A percentile compares a stretch with the other conserved stretches of the same genome.
These are phyloP conservation scores for Hemiscyllium ocellatum DNA, from an alignment of 2,113 vertebrate species.

Conservation along the genomic window DNA sequence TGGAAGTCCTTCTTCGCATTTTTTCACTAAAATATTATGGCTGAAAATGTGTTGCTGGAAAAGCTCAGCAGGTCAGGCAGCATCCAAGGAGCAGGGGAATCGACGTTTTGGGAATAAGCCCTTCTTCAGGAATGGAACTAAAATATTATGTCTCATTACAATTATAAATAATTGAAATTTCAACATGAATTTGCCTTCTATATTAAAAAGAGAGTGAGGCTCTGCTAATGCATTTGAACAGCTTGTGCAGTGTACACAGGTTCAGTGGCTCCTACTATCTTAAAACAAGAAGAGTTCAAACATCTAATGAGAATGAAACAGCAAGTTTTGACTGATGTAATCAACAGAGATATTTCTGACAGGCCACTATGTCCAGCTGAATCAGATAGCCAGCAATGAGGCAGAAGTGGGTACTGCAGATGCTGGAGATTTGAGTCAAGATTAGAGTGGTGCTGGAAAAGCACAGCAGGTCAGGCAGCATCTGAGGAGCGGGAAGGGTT, in stretches of 20 bases:
- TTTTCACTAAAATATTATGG: background rate
- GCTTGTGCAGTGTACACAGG: background rate
- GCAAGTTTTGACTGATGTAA: background rate
- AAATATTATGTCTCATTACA: background rate
- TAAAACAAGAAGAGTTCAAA: background rate
- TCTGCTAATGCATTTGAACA: background rate
- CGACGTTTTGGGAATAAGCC: no score
- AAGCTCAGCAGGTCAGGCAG: no score
- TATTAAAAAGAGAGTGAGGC: background rate
- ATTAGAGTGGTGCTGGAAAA: no score
- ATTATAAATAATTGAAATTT: background rate
- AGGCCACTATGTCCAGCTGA: background rate
- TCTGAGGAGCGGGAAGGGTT: no score
- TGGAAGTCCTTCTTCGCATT: background rate
- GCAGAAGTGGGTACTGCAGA: no score
- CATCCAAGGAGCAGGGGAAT: no score
- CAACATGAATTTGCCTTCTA: background rate
- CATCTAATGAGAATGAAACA: background rate
- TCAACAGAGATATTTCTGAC: background rate
- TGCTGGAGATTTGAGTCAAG: no score
- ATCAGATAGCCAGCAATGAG: background rate
- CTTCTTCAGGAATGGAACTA: background rate
- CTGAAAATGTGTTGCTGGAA: no score
- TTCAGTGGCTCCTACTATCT: no score
- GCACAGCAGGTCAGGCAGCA: no score